Conservation (phyloP, 2,113 vertebrate species). For the Pollimyrus isidori region DNA sequence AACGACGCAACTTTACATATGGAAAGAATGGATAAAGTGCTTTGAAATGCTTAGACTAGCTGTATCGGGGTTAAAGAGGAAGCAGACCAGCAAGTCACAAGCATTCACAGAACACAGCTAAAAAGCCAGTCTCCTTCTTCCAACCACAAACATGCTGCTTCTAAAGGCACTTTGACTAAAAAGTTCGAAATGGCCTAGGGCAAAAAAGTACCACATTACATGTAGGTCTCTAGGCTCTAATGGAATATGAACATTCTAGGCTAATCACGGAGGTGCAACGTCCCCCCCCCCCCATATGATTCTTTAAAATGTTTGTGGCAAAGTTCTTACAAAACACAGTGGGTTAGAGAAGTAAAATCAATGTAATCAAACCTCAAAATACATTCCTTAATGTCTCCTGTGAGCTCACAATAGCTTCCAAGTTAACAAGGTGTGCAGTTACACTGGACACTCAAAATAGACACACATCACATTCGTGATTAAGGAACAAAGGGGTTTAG, state of each 20-base stretch:
- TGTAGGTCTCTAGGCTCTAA: not conserved
- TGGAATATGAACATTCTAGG: not conserved
- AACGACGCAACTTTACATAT: not conserved
- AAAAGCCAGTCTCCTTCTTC: not conserved
- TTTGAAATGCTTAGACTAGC: not conserved
- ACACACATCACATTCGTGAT: not conserved
- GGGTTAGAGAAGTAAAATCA: not conserved
- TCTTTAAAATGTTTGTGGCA: not conserved
- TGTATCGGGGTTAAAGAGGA: not conserved
- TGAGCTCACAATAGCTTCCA: not conserved
- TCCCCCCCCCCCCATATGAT: too few relatives aligned
- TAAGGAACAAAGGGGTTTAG: not conserved
- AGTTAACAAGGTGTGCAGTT: not conserved
- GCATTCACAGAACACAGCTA: not conserved
- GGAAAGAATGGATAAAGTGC: not conserved
- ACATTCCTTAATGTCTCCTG: not conserved
- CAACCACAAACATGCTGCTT: not conserved
- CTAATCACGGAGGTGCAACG: not conserved
- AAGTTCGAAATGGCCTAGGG: not conserved
- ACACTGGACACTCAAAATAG: not conserved
- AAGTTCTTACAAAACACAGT: not conserved
- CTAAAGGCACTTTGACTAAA: not conserved
- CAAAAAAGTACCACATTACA: not conserved
- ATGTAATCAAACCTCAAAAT: not conserved
- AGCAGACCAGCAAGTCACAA: not conserved